These are phyloP conservation scores for Rhadina sibilatrix DNA, from an alignment of 2,113 vertebrate genomes.

Conservation along the genomic window DNA sequence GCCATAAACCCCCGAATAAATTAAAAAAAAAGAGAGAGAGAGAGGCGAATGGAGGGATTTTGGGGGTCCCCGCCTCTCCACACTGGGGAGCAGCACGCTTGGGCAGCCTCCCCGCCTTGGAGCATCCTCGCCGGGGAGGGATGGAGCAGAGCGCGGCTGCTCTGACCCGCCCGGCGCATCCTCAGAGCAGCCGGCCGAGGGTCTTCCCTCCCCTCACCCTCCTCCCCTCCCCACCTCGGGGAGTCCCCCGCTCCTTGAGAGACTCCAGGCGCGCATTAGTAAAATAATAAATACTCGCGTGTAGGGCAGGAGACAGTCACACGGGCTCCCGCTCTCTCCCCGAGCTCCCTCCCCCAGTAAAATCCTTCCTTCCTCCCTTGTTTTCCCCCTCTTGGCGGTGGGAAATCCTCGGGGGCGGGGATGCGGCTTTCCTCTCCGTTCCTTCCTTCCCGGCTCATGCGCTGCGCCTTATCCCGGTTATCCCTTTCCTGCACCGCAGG, in stretches of 20 bases:
- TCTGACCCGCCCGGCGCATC: not conserved
- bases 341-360: not conserved
- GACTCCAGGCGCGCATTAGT: not conserved
- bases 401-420: not conserved
- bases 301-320: not conserved
- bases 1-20: not conserved
- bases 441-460: not conserved
- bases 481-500: not conserved
- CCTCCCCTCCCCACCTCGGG: not conserved
- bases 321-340: not conserved
- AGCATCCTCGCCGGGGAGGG: not conserved
- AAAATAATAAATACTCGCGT: slow-evolving; percentile 30
- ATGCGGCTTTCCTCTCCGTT: not conserved
- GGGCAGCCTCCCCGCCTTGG: not conserved
- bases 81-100: not conserved
- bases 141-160: not conserved
- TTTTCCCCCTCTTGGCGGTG: not conserved
- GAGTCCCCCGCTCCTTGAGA: not conserved
- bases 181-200: not conserved
- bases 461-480: not conserved
- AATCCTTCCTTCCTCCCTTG: not conserved
- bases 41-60: not conserved
- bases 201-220: not conserved
- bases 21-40: no score
- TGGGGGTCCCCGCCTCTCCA: not conserved